phyloP scores from a whole-genome alignment of 2,797 vertebrate species.

The Tenualosa ilisha region DNA sequence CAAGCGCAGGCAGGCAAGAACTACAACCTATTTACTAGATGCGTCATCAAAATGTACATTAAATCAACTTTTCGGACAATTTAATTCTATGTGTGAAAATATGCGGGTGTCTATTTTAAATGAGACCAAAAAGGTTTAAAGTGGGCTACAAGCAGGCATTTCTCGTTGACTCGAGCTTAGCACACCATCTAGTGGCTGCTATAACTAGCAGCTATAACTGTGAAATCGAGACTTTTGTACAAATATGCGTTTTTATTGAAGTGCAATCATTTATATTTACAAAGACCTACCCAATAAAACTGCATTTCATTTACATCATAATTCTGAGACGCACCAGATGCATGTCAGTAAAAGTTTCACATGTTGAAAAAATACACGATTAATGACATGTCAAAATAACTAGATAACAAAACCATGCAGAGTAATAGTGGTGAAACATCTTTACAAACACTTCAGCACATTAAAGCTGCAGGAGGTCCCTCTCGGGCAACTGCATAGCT shows the following conservation, averaged over 20 bases:
- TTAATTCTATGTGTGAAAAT: too few species aligned
- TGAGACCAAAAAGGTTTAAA: too few species aligned
- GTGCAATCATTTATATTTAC: background rate
- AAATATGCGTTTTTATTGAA: slow-evolving; percentile 15
- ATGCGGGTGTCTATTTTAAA: too few species aligned
- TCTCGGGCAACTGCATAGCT: slow-evolving; percentile 73
- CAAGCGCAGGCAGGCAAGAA: too few species aligned
- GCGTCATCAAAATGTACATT: too few species aligned
- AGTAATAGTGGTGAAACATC: background rate
- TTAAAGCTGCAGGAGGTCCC: slow-evolving; percentile 69
- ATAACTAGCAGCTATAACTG: too few species aligned
- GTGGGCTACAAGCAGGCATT: too few species aligned
- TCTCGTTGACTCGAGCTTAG: too few species aligned
- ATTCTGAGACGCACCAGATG: background rate
- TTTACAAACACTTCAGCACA: slow-evolving; percentile 70
- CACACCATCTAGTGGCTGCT: background rate
- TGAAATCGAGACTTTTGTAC: background rate
- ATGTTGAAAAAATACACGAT: background rate
- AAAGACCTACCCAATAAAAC: background rate
- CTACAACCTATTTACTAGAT: too few species aligned
- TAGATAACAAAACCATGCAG: background rate
- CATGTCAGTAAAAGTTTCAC: background rate
- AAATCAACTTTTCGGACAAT: too few species aligned
- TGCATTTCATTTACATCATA: background rate
- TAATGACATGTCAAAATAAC: background rate